phyloP scores from a whole-genome alignment of 2,113 vertebrate species.

The Tupaia tana region DNA sequence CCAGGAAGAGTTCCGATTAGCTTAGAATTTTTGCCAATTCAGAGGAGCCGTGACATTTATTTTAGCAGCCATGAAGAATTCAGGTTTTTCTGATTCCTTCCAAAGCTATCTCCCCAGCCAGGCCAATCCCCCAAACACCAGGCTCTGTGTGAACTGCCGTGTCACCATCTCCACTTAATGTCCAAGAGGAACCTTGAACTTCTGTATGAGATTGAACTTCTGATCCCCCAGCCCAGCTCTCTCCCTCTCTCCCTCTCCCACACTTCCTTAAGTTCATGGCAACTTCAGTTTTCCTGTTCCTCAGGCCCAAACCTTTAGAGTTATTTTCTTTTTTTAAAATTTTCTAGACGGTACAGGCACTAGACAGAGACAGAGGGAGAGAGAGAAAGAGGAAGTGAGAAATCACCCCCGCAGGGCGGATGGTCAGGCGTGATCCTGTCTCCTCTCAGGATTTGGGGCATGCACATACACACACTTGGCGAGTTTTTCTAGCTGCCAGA shows the following conservation, averaged over 20 bases:
- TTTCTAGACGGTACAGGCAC: too few species aligned
- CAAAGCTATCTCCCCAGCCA: not conserved
- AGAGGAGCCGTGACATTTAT: not conserved
- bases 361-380: too few species aligned
- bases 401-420: too few species aligned
- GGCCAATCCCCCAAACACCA: not conserved
- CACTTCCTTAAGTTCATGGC: not conserved
- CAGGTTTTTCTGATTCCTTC: not conserved
- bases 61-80: not conserved
- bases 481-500: too few species aligned
- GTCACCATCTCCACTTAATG: not conserved
- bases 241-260: not conserved
- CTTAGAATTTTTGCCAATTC: not conserved
- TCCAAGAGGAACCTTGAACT: not conserved
- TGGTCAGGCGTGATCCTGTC: too few species aligned
- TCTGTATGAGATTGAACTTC: not conserved
- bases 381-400: too few species aligned
- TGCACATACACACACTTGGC: too few species aligned
- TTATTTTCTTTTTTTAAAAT: too few species aligned
- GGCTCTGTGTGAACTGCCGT: not conserved
- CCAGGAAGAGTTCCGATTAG: not conserved
- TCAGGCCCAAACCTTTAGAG: not conserved
- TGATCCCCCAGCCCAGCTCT: not conserved
- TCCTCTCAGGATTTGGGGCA: too few species aligned
- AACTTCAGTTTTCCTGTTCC: constrained; percentile 19